phyloP scores from a whole-genome alignment of 2,797 vertebrate species.

The Cetoscarus ocellatus region DNA sequence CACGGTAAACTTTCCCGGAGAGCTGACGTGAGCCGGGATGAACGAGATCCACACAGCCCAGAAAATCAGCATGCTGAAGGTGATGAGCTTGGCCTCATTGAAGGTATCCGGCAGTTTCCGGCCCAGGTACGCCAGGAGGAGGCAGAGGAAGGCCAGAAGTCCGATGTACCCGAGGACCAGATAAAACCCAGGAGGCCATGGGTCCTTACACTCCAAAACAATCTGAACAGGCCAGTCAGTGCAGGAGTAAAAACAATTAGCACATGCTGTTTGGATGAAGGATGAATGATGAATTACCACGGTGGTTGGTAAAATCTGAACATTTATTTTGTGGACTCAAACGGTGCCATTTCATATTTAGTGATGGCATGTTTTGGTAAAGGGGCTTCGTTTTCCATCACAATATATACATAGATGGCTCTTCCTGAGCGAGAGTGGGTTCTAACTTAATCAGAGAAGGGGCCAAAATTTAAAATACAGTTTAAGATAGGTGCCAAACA shows the following conservation, averaged over 20 bases:
- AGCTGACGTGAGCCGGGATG: constrained; percentile 83
- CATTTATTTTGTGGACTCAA: no score
- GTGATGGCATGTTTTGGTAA: no score
- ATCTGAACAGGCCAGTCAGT: constrained; percentile 52
- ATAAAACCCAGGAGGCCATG: constrained; percentile 83
- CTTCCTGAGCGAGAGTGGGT: no score
- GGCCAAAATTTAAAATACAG: no score
- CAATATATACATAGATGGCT: no score
- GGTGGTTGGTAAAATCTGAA: constrained; percentile 1
- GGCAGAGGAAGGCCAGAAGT: constrained; percentile 80
- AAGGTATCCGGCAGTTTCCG: constrained; percentile 84
- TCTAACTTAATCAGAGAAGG: no score
- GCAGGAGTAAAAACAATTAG: not conserved
- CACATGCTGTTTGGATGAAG: not conserved
- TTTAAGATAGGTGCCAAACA: no score
- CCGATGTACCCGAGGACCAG: constrained; percentile 84
- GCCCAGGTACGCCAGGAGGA: constrained; percentile 81
- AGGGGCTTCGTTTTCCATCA: no score
- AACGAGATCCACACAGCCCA: constrained; percentile 85
- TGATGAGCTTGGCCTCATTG: constrained; percentile 84
- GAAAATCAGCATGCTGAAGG: constrained; percentile 87
- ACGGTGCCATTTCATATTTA: no score
- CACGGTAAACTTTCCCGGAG: constrained; percentile 83
- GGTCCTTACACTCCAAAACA: constrained; percentile 82
- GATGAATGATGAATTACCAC: not conserved